phyloP scores from a whole-genome alignment of 2,113 vertebrate genomes.

The Istiophorus platypterus region DNA sequence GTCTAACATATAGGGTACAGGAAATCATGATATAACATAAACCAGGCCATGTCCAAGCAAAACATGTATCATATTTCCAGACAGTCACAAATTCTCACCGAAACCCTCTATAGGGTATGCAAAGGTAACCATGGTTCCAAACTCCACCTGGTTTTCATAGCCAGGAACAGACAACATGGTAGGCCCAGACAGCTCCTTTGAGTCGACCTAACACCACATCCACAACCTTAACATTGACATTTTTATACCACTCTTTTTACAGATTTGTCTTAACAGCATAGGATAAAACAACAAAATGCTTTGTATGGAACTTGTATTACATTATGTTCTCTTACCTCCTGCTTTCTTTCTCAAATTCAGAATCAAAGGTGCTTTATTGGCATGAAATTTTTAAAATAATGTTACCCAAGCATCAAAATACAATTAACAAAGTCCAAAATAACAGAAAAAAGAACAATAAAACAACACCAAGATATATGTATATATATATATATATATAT shows the following conservation, averaged over 20 bases:
- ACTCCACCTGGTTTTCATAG: constrained; percentile 86
- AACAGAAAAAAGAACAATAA: no score
- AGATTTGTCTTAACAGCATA: not conserved
- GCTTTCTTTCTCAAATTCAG: no score
- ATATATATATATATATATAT: no score
- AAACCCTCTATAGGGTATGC: constrained; percentile 87
- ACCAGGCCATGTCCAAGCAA: not conserved
- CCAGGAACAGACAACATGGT: constrained; percentile 86
- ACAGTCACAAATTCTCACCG: constrained; percentile 74
- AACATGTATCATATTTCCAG: not conserved
- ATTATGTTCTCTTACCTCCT: no score
- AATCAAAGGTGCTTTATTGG: no score
- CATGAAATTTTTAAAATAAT: no score
- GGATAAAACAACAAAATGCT: accelerated
- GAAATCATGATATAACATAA: accelerated
- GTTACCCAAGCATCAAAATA: no score
- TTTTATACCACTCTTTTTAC: not conserved
- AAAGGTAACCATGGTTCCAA: constrained; percentile 88
- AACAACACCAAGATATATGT: no score
- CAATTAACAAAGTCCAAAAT: no score
- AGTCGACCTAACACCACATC: constrained; percentile 85
- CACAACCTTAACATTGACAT: not conserved
- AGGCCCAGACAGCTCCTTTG: constrained; percentile 79
- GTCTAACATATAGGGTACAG: constrained; percentile 48
- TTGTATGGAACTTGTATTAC: no score